Conservation (phyloP, 2,113 vertebrate species). For the Poeciliopsis retropinna region DNA sequence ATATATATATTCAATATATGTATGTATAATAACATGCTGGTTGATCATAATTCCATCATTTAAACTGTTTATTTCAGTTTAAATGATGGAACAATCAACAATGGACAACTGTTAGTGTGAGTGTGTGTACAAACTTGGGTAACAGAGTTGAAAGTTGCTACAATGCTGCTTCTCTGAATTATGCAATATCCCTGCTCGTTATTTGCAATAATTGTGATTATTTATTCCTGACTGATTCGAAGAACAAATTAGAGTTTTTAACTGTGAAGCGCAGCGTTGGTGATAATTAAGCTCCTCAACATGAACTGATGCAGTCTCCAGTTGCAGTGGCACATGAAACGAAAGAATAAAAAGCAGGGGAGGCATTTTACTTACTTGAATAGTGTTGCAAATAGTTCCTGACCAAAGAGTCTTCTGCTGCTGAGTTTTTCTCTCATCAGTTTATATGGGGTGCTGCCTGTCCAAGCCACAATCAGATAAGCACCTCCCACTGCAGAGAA, state of each 20-base stretch:
- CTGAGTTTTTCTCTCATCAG: constrained; percentile 12
- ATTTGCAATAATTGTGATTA: constrained; percentile 11
- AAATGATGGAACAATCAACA: not conserved
- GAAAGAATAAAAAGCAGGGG: not conserved
- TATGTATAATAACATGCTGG: too few species aligned
- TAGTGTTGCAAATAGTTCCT: not conserved
- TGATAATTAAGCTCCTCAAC: constrained; percentile 17
- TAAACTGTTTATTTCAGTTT: not conserved
- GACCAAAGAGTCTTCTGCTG: constrained; percentile 16
- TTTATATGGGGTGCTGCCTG: constrained; percentile 57
- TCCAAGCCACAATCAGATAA: constrained; percentile 18
- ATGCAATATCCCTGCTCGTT: constrained; percentile 5
- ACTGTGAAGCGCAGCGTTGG: constrained; percentile 11
- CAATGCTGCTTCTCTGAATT: not conserved
- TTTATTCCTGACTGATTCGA: not conserved
- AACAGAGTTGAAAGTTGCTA: too few species aligned
- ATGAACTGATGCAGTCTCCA: not conserved
- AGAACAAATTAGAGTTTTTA: constrained; percentile 32
- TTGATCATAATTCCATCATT: constrained; percentile 8
- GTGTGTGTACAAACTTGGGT: not conserved
- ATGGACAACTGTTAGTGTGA: constrained; percentile 40
- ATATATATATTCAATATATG: too few species aligned
- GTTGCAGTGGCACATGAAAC: not conserved
- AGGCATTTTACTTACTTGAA: constrained; percentile 53
- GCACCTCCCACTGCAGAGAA: constrained; percentile 38